Percentiles rank a stretch among this genome's conserved stretches.
Conservation (phyloP, 2,113 vertebrate genomes). For the Tylochromis polylepis region DNA sequence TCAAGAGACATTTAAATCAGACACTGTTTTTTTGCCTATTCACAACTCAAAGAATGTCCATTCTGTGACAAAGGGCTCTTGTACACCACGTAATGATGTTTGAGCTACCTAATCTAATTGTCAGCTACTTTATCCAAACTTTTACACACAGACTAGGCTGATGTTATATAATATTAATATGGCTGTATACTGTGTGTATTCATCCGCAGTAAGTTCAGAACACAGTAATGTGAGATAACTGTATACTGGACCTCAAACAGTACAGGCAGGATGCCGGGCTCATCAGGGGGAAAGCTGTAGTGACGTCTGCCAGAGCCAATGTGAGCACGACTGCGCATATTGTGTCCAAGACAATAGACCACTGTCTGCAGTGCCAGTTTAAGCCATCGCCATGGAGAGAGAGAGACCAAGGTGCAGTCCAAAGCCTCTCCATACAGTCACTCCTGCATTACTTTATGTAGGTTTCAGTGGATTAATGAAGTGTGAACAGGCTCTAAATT, state of each 20-base stretch:
- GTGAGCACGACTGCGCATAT: background rate
- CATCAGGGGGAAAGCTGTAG: background rate
- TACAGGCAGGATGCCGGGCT: background rate
- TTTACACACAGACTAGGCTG: background rate
- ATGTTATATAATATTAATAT: background rate
- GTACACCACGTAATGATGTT: background rate
- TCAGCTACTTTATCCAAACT: background rate
- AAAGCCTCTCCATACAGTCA: background rate
- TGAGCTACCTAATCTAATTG: background rate
- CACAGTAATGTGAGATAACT: background rate
- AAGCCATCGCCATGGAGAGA: conserved; percentile 24
- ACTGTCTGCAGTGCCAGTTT: conserved; percentile 44
- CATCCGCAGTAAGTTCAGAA: background rate
- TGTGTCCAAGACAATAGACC: conserved; percentile 38
- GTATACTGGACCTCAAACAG: background rate
- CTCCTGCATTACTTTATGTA: background rate
- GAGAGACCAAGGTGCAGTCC: background rate
- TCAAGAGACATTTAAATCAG: background rate
- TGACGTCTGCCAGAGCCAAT: conserved; percentile 9
- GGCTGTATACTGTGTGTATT: background rate
- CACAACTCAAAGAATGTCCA: background rate
- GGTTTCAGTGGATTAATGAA: conserved; percentile 18
- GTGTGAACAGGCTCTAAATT: conserved; percentile 7
- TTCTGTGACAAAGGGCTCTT: background rate
- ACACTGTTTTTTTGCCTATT: background rate